phyloP scores from a whole-genome alignment of 1,140 invertebrate species.

The Dendrolimus kikuchii region DNA sequence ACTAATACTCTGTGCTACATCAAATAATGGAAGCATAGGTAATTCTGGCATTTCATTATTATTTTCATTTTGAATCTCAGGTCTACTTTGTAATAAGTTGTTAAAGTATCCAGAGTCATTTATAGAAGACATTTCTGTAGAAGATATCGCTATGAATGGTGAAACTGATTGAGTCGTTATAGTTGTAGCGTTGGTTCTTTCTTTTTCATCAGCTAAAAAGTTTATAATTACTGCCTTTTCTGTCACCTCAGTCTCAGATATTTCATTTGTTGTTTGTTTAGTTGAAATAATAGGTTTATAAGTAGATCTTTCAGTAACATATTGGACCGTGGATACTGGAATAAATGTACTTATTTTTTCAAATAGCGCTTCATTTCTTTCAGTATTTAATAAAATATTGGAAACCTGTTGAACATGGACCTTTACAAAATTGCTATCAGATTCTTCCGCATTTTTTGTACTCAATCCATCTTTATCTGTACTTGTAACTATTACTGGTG shows the following conservation, averaged over 20 bases:
- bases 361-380: conserved; percentile 17
- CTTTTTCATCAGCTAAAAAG: conserved; percentile 23
- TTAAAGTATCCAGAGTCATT: conserved; percentile 14
- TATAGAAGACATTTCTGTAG: conserved; percentile 36
- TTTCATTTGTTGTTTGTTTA: conserved; percentile 14
- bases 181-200: conserved; percentile 50
- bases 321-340: conserved; percentile 34
- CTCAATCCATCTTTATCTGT: no score
- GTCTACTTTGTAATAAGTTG: conserved; percentile 12
- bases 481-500: no score
- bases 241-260: conserved; percentile 15
- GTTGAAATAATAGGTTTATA: conserved; percentile 20
- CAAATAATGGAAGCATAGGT: conserved; percentile 43
- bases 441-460: no score
- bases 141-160: conserved; percentile 41
- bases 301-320: conserved; percentile 31
- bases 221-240: conserved; percentile 11
- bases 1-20: conserved; percentile 62
- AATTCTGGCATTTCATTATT: conserved; percentile 22
- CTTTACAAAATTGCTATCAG: conserved; percentile 3
- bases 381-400: conserved; percentile 7
- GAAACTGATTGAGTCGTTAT: conserved; percentile 60
- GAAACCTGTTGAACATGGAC: conserved; percentile 26
- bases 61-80: conserved; percentile 14
- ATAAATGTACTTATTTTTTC: conserved; percentile 36